These are phyloP conservation scores for Trididemnum clinides DNA, from an alignment of 23 tunicate species.

Conservation along the genomic window DNA sequence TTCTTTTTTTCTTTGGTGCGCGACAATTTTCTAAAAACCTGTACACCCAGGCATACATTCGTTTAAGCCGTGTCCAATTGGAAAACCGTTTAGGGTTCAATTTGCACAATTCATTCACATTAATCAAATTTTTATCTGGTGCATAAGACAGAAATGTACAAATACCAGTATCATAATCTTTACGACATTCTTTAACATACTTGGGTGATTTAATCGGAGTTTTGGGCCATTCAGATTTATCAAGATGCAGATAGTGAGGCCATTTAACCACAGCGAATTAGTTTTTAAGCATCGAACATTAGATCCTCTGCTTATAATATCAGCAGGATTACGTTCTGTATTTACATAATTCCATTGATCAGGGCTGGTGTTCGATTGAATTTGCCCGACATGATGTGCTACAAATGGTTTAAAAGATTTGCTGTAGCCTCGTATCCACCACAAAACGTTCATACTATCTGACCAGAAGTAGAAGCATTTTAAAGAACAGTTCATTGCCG, in stretches of 20 bases:
- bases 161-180: no score
- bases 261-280: background rate
- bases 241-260: background rate
- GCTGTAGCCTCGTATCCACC: background rate
- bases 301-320: background rate
- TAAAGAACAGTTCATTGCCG: background rate
- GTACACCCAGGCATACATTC: background rate
- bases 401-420: background rate
- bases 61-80: background rate
- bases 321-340: background rate
- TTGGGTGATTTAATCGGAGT: background rate
- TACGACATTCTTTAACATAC: no score
- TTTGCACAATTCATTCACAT: no score
- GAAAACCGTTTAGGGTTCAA: background rate
- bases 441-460: constrained; percentile 2
- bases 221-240: background rate
- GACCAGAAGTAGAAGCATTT: background rate
- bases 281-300: background rate
- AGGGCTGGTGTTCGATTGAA: background rate
- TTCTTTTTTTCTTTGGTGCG: background rate
- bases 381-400: background rate
- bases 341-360: background rate
- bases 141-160: no score
- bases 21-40: background rate
- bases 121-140: no score